Conservation (phyloP, 1,140 invertebrate species). For the Halotydeus destructor region DNA sequence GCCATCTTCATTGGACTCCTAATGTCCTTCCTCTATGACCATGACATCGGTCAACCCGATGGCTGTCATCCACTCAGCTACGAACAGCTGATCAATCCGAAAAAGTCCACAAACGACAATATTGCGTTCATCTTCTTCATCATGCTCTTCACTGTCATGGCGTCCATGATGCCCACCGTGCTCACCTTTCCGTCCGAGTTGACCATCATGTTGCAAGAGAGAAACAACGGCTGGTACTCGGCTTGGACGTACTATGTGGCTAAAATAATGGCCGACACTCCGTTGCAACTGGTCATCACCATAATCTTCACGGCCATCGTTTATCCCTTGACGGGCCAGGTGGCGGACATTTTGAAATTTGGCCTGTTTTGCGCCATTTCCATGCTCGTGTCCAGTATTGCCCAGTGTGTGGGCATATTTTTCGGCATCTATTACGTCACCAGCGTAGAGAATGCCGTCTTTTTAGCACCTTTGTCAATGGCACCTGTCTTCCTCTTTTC, state of each 20-base stretch:
- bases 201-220: slow-evolving; percentile 9
- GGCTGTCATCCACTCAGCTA: slow-evolving; percentile 1
- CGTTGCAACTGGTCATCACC: slow-evolving; percentile 74
- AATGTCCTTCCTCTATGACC: slow-evolving; percentile 8
- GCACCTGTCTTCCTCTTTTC: slow-evolving; percentile 60
- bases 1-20: slow-evolving; percentile 9
- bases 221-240: slow-evolving; percentile 59
- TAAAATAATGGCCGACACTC: slow-evolving; percentile 79
- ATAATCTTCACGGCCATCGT: slow-evolving; percentile 74
- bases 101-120: slow-evolving; percentile 8
- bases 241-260: slow-evolving; percentile 86
- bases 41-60: slow-evolving; percentile 3
- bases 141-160: slow-evolving; percentile 11
- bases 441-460: slow-evolving; percentile 40
- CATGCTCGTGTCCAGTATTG: slow-evolving; percentile 66
- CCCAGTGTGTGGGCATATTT: slow-evolving; percentile 72
- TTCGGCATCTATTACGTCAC: slow-evolving; percentile 37
- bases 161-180: slow-evolving; percentile 10
- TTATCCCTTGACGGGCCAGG: slow-evolving; percentile 85
- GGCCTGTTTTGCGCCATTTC: slow-evolving; percentile 67
- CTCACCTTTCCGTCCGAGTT: slow-evolving; percentile 13
- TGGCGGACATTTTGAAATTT: slow-evolving; percentile 59
- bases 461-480: slow-evolving; percentile 68
- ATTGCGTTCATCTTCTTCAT: slow-evolving; percentile 10
- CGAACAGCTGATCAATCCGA: background rate